Percentiles rank a stretch among this genome's conserved stretches.
These are phyloP conservation scores for Hemaris fuciformis DNA, from an alignment of 2,888 invertebrate species.

Conservation along the genomic window DNA sequence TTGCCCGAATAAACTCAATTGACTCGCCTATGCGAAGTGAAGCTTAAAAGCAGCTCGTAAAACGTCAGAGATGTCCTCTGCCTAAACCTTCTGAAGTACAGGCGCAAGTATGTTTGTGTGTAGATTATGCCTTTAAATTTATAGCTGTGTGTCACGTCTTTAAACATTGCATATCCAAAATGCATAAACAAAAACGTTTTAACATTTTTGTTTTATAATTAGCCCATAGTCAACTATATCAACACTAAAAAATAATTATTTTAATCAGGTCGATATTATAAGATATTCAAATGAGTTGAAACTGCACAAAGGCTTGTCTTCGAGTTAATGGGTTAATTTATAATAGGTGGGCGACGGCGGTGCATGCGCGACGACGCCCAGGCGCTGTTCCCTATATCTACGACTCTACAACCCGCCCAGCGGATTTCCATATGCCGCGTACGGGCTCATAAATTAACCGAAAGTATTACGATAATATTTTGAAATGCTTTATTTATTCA, in stretches of 20 bases:
- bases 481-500: slow-evolving; percentile 10
- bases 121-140: no score
- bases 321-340: slow-evolving; percentile 25
- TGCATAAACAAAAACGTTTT: no score
- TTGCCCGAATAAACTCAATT: no score
- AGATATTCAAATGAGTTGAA: slow-evolving; percentile 13
- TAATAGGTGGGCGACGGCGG: slow-evolving; percentile 22
- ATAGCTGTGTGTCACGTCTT: no score
- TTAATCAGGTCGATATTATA: neutral
- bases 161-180: no score
- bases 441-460: slow-evolving; percentile 49
- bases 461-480: slow-evolving; percentile 34
- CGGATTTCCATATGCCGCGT: slow-evolving; percentile 53
- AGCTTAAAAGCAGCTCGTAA: no score
- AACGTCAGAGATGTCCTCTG: no score
- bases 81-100: no score
- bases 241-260: neutral
- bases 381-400: slow-evolving; percentile 62
- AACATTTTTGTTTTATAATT: no score
- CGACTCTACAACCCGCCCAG: slow-evolving; percentile 48
- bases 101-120: no score
- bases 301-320: slow-evolving; percentile 24
- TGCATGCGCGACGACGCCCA: slow-evolving; percentile 58
- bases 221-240: neutral
- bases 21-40: no score